phyloP scores from a whole-genome alignment of 2,888 invertebrate genomes.

The Belgica antarctica region DNA sequence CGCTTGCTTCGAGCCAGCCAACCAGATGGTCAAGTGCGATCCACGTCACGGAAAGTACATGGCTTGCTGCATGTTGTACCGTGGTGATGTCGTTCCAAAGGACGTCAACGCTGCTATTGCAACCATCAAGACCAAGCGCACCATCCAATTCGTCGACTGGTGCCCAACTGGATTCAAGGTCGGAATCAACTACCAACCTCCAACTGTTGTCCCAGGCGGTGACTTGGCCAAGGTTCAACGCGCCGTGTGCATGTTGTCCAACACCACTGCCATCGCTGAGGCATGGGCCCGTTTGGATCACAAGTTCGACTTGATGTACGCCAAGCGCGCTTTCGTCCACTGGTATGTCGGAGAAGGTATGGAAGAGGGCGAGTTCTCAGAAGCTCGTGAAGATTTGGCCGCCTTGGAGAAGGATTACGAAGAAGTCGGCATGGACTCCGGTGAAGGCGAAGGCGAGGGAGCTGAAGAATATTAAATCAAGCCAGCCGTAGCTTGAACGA shows the following conservation, averaged over 20 bases:
- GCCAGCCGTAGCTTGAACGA: background rate
- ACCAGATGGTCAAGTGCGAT: conserved; percentile 93
- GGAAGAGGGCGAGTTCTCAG: conserved; percentile 85
- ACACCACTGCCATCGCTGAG: conserved; percentile 95
- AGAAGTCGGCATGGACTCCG: conserved; percentile 84
- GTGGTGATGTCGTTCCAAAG: conserved; percentile 93
- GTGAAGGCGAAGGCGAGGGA: conserved; percentile 76
- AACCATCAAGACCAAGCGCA: conserved; percentile 91
- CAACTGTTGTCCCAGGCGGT: conserved; percentile 92
- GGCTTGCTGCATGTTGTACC: conserved; percentile 94
- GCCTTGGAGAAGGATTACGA: conserved; percentile 85
- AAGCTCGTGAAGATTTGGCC: conserved; percentile 72
- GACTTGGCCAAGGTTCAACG: conserved; percentile 93
- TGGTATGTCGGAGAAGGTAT: conserved; percentile 89
- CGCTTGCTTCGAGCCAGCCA: conserved; percentile 91
- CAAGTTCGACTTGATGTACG: conserved; percentile 96
- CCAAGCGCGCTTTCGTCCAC: conserved; percentile 95
- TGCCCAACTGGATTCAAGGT: conserved; percentile 72
- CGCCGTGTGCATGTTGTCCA: conserved; percentile 97
- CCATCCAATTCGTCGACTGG: conserved; percentile 92
- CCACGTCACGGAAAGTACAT: conserved; percentile 91
- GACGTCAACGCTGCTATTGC: conserved; percentile 95
- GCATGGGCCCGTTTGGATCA: conserved; percentile 96
- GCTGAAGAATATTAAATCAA: conserved; percentile 71
- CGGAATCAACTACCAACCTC: conserved; percentile 90